These are phyloP conservation scores for Psylliodes chrysocephalus DNA, from an alignment of 2,888 invertebrate species.

Conservation along the genomic window DNA sequence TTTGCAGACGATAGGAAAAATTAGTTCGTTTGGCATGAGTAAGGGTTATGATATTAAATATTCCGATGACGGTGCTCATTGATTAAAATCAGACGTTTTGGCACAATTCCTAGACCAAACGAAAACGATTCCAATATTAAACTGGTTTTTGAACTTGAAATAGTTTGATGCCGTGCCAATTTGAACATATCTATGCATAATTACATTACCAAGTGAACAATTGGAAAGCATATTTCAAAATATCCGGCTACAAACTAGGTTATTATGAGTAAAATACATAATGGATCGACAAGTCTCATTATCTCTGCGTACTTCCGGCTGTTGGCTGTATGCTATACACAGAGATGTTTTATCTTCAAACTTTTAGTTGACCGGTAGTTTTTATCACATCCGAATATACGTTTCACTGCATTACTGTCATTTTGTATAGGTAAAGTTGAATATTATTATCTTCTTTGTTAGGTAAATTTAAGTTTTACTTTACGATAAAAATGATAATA, in stretches of 20 bases:
- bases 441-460: constrained; percentile 35
- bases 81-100: too few species aligned
- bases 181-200: background rate
- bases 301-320: constrained; percentile 3
- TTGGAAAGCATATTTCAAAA: background rate
- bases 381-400: background rate
- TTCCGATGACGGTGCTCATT: too few species aligned
- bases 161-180: background rate
- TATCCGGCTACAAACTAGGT: constrained; percentile 1
- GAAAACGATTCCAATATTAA: too few species aligned
- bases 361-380: constrained; percentile 1
- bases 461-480: too few species aligned
- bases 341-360: constrained; percentile 6
- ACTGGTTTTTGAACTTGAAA: background rate
- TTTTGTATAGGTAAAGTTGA: background rate
- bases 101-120: too few species aligned
- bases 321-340: background rate
- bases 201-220: background rate
- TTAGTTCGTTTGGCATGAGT: too few species aligned
- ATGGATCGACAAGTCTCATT: constrained; percentile 2
- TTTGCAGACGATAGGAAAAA: too few species aligned
- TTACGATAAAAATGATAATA: too few species aligned
- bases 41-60: too few species aligned
- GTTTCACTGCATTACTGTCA: background rate
- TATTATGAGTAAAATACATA: background rate